Conservation (phyloP, 2,113 vertebrate genomes). For the Gasterosteus nipponicus region DNA sequence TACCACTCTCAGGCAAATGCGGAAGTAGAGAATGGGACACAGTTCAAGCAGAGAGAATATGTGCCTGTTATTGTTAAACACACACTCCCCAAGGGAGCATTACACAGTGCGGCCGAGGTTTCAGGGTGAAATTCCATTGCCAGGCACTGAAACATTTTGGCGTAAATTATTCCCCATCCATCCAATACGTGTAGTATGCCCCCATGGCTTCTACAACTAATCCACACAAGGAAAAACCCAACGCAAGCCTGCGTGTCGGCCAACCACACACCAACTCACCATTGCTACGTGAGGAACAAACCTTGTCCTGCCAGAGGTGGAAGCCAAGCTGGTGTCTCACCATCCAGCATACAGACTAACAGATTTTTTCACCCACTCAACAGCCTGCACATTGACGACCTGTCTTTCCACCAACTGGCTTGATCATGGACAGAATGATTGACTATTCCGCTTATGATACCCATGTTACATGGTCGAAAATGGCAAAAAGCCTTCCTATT, state of each 20-base stretch:
- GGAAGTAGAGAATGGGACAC: slow-evolving; percentile 74
- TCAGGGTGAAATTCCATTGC: slow-evolving; percentile 65
- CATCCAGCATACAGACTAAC: slow-evolving; percentile 30
- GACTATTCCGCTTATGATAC: slow-evolving; percentile 62
- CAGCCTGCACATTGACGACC: slow-evolving; percentile 39
- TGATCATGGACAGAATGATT: slow-evolving; percentile 39
- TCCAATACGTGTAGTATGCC: slow-evolving; percentile 23
- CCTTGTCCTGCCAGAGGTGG: slow-evolving; percentile 27
- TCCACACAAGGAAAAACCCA: slow-evolving; percentile 38
- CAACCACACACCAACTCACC: slow-evolving; percentile 19
- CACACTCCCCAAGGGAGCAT: slow-evolving; percentile 63
- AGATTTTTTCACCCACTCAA: slow-evolving; percentile 35
- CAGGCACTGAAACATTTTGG: slow-evolving; percentile 42
- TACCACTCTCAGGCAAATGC: slow-evolving; percentile 79
- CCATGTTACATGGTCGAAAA: slow-evolving; percentile 53
- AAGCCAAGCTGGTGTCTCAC: slow-evolving; percentile 27
- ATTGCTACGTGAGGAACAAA: slow-evolving; percentile 17
- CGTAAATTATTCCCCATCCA: slow-evolving; percentile 31
- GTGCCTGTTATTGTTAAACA: slow-evolving; percentile 67
- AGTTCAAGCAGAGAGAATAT: slow-evolving; percentile 63
- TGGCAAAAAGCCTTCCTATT: slow-evolving; percentile 29
- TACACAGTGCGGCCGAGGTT: slow-evolving; percentile 51
- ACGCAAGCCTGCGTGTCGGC: slow-evolving; percentile 1
- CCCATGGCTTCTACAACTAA: slow-evolving; percentile 9
- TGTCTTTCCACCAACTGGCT: slow-evolving; percentile 27